Conservation (phyloP, 1,140 invertebrate species). For the Hypothenemus hampei region DNA sequence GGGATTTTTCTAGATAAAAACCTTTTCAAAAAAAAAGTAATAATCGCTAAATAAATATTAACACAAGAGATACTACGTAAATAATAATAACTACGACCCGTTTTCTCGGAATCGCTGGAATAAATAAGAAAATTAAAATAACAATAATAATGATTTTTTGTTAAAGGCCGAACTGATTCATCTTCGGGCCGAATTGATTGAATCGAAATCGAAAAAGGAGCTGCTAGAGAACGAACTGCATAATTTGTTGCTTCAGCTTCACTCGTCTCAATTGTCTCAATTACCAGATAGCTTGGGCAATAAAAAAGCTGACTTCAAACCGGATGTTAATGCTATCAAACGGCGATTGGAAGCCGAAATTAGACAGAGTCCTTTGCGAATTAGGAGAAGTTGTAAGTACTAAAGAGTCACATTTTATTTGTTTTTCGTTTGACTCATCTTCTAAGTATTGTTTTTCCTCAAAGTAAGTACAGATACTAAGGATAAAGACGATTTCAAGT, state of each 20-base stretch:
- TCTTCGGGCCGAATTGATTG: constrained; percentile 63
- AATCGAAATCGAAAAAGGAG: constrained; percentile 55
- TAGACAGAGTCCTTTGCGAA: constrained; percentile 43
- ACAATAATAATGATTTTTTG: constrained; percentile 24
- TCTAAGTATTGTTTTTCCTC: neutral
- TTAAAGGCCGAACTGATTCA: constrained; percentile 69
- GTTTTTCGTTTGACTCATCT: too few species aligned
- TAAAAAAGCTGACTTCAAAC: constrained; percentile 45
- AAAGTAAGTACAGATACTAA: constrained; percentile 20
- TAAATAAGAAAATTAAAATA: too few species aligned
- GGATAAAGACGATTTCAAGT: constrained; percentile 34
- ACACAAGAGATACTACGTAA: neutral
- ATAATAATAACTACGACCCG: constrained; percentile 7
- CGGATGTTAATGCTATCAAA: constrained; percentile 44
- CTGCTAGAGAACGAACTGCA: constrained; percentile 60
- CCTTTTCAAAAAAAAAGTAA: constrained; percentile 5
- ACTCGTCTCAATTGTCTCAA: constrained; percentile 54
- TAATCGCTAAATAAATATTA: constrained; percentile 15
- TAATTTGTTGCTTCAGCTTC: constrained; percentile 58
- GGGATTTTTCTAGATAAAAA: constrained; percentile 12
- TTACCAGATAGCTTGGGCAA: constrained; percentile 39
- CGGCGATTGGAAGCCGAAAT: constrained; percentile 46
- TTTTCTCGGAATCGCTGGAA: too few species aligned
- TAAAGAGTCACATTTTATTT: too few species aligned
- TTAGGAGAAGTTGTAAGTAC: constrained; percentile 16